Base-by-base conservation (phyloP, 1,140 invertebrate genomes). In the Coelopa frigida region DNA sequence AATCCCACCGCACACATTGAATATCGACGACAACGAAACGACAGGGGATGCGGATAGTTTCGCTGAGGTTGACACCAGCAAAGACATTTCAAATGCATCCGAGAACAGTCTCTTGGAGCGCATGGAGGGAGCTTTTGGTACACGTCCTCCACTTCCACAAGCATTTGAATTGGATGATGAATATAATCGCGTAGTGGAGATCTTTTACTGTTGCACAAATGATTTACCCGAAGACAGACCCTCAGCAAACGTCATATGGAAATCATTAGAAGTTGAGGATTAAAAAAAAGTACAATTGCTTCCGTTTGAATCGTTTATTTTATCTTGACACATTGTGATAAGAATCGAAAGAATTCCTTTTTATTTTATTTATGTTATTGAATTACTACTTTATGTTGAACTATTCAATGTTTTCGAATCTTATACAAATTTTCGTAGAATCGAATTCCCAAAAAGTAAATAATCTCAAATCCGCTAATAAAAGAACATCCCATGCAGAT, bases 171-270 rank as follows among this genome's bases (percentile, higher is more conserved):
- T 81, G 3, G 73, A 73, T 37, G 55, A 72, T 23, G 72, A 75
- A 29, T 89, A 88, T 62, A 72, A 75, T 26, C 66, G 70, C 17
- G 72, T 87, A 2, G 70, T 89, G 5, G 76, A 83, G 48, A 50
- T 88, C 44, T 89, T 86, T 69, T 78, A 76, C 59, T 73, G 75
- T 44, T 87, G 85, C 58, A 89, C 86, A 2, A 78, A 83, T 57
- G 62, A 71, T 23, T 65, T 76, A 48, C 76, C 78, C 18, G 68
- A 70, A 33, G 70, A 73, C 49, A 68, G 86, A 35, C 86, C 86
- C 0, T 69, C 72, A 27, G 82, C 85, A 5, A 53, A 53, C 18
- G 58, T 55, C 27, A 61, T 67, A 31, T 55, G 50, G 52, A 45
- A 59, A 7, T 56, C 58, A 33, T 53, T 66, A 10, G 50, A 55